A percentile compares a stretch with the other conserved stretches of the same genome.
phyloP scores from a whole-genome alignment of 2,888 invertebrate species.

The Epirrita christyi region DNA sequence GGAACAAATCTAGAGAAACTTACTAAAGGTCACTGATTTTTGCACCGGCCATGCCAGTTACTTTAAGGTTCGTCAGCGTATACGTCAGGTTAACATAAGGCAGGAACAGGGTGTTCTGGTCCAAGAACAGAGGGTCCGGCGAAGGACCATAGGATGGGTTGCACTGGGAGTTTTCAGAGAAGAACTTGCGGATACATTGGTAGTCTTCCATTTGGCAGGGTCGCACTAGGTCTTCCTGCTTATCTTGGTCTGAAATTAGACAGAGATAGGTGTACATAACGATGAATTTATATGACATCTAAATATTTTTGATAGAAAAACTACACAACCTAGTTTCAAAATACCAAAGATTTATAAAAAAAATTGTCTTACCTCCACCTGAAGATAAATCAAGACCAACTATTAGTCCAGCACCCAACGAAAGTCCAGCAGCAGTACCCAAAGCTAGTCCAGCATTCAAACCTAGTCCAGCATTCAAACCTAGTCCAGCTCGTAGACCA shows the following conservation, averaged over 20 bases:
- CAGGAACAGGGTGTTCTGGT: conserved; percentile 18
- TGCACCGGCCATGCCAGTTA: conserved; percentile 37
- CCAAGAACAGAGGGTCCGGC: conserved; percentile 37
- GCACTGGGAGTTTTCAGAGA: conserved; percentile 39
- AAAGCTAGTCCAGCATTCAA: conserved; percentile 7
- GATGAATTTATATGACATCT: background rate
- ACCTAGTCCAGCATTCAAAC: conserved; percentile 8
- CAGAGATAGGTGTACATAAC: background rate
- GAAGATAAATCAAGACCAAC: conserved; percentile 18
- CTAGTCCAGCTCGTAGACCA: conserved; percentile 11
- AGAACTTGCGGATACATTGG: conserved; percentile 40
- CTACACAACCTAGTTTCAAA: no score
- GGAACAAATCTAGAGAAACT: conserved; percentile 23
- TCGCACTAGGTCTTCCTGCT: conserved; percentile 27
- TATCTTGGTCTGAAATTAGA: conserved; percentile 14
- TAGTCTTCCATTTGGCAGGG: conserved; percentile 41
- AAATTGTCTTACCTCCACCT: conserved; percentile 6
- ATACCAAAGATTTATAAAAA: no score
- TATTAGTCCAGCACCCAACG: conserved; percentile 15
- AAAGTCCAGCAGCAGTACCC: conserved; percentile 6
- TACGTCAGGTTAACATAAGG: conserved; percentile 37
- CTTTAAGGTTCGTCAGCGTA: conserved; percentile 31
- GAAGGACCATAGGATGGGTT: conserved; percentile 32
- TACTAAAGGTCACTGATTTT: conserved; percentile 43
- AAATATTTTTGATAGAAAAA: background rate